Conservation (phyloP, 2,888 invertebrate species). For the Tetropium fuscum region DNA sequence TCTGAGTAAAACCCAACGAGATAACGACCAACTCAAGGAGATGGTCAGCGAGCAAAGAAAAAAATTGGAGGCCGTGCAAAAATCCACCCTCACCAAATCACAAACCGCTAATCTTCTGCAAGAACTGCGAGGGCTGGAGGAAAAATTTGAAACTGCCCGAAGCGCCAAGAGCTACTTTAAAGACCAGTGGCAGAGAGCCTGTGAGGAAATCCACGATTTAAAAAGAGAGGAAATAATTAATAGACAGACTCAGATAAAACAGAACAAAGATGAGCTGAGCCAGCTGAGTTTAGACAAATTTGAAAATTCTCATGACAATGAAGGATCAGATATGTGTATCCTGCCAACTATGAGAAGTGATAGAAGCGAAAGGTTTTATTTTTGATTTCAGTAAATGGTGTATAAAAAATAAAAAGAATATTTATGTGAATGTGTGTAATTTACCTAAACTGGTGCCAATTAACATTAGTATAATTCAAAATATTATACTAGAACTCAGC, state of each 20-base stretch:
- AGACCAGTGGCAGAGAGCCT: slow-evolving; percentile 79
- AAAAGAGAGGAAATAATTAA: slow-evolving; percentile 70
- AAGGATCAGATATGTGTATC: background rate
- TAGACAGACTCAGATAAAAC: slow-evolving; percentile 68
- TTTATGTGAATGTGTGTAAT: no score
- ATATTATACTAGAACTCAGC: no score
- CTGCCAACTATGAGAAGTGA: slow-evolving; percentile 2
- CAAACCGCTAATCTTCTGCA: slow-evolving; percentile 76
- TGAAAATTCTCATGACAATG: background rate
- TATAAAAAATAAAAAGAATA: background rate
- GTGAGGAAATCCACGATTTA: slow-evolving; percentile 75
- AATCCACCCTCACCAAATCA: slow-evolving; percentile 73
- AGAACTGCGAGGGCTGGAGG: slow-evolving; percentile 75
- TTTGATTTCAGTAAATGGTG: background rate
- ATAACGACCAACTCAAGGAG: slow-evolving; percentile 57
- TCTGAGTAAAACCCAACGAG: slow-evolving; percentile 58
- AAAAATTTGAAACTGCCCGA: slow-evolving; percentile 73
- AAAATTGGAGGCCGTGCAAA: slow-evolving; percentile 66
- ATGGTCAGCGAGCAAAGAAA: slow-evolving; percentile 56
- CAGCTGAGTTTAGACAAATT: slow-evolving; percentile 46
- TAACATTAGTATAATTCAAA: no score
- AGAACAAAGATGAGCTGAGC: slow-evolving; percentile 61
- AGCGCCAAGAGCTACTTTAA: slow-evolving; percentile 81
- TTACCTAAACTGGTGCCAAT: no score
- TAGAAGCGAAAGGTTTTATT: background rate